phyloP scores from a whole-genome alignment of 2,113 vertebrate genomes.

The Psephotus haematonotus region DNA sequence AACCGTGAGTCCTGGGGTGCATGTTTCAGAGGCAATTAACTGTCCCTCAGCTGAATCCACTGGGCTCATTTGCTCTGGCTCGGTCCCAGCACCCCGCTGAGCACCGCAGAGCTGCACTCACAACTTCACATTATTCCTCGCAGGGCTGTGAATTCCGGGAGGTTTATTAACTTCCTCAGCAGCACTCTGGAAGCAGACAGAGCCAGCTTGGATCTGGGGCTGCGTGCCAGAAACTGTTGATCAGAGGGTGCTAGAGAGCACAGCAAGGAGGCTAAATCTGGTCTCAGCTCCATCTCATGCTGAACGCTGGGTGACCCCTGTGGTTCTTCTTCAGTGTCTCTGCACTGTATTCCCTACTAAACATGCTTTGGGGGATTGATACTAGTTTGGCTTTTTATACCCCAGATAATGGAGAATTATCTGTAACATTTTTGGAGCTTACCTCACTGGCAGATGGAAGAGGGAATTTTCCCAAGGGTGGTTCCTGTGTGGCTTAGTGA shows the following conservation, averaged over 20 bases:
- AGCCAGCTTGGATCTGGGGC: not conserved
- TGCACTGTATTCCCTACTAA: not conserved
- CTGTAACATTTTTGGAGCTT: not conserved
- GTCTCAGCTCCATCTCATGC: not conserved
- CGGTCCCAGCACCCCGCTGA: not conserved
- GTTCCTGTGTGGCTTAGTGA: not conserved
- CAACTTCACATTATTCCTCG: not conserved
- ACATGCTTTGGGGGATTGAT: not conserved
- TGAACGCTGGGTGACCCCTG: not conserved
- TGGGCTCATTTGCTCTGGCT: conserved; percentile 18
- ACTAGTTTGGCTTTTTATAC: not conserved
- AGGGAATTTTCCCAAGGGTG: not conserved
- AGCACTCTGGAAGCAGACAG: not conserved
- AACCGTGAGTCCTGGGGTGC: conserved; percentile 2
- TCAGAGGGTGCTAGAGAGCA: conserved; percentile 11
- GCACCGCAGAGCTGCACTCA: not conserved
- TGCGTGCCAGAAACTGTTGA: not conserved
- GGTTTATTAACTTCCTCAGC: conserved; percentile 47
- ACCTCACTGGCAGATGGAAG: not conserved
- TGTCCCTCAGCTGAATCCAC: conserved; percentile 6
- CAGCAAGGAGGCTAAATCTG: not conserved
- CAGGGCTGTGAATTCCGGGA: conserved; percentile 9
- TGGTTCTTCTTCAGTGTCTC: not conserved
- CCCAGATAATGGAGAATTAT: not conserved
- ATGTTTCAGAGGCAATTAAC: conserved; percentile 42